Conservation (phyloP, 1,140 invertebrate genomes). For the Gryllus bimaculatus region DNA sequence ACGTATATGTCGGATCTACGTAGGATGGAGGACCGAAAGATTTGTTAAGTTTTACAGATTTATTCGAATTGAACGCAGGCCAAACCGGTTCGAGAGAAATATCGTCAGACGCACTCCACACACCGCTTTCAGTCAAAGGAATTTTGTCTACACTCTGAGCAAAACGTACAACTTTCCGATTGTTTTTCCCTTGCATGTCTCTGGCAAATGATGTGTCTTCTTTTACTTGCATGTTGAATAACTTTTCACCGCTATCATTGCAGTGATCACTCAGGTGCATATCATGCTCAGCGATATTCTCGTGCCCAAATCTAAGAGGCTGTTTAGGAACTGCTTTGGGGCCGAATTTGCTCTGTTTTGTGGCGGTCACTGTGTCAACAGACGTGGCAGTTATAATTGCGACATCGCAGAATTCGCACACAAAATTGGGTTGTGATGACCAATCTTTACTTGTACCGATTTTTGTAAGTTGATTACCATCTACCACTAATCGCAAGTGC, state of each 20-base stretch:
- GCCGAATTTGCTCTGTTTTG: background rate
- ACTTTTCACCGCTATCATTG: background rate
- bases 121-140: too few species aligned
- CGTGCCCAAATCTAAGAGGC: background rate
- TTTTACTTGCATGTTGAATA: too few species aligned
- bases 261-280: slow-evolving; percentile 8
- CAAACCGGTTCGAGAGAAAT: too few species aligned
- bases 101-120: too few species aligned
- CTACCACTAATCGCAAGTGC: slow-evolving; percentile 22
- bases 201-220: too few species aligned
- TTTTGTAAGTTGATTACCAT: background rate
- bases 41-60: too few species aligned
- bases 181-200: too few species aligned
- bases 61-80: too few species aligned
- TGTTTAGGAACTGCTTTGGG: background rate
- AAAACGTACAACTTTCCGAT: too few species aligned
- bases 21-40: too few species aligned
- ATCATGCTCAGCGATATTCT: slow-evolving; percentile 6
- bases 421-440: slow-evolving; percentile 21
- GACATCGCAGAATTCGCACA: slow-evolving; percentile 26
- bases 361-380: background rate
- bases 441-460: slow-evolving; percentile 1
- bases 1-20: too few species aligned
- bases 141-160: too few species aligned
- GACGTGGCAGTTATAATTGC: background rate